A percentile compares a stretch with the other conserved stretches of the same genome.
Evolutionary conservation across 2,797 vertebrate species (phyloP).

Genomic region (Columba guinea): DNA sequence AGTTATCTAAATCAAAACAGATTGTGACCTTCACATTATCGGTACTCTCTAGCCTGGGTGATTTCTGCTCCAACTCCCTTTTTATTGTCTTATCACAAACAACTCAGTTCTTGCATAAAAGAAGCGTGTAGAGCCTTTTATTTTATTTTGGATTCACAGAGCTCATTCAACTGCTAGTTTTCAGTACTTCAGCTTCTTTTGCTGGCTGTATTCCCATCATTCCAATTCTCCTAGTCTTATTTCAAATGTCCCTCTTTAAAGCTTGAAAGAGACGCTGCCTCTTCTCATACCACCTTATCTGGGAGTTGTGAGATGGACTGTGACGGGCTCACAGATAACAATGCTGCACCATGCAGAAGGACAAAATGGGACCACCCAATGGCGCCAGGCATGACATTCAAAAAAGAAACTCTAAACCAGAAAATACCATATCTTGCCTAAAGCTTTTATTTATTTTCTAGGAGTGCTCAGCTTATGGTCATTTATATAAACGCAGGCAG

Average conservation of each 20-base stretch:
- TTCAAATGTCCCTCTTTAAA: background rate
- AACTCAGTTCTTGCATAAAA: background rate
- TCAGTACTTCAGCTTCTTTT: background rate
- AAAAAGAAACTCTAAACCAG: background rate
- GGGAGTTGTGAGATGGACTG: background rate
- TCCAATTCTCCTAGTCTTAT: background rate
- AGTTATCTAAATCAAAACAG: slow-evolving; percentile 26
- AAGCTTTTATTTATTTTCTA: background rate
- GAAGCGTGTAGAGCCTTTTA: background rate
- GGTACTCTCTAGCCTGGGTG: background rate
- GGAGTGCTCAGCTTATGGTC: background rate
- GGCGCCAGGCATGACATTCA: background rate
- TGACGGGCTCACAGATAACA: background rate
- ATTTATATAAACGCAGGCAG: background rate
- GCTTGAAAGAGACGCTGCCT: background rate
- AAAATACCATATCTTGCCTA: background rate
- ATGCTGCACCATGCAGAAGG: background rate
- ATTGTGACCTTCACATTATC: background rate
- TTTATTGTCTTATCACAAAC: background rate
- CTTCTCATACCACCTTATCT: background rate
- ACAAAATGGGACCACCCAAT: background rate
- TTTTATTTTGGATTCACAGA: background rate
- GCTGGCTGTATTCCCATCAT: background rate
- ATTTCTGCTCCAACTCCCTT: slow-evolving; percentile 10
- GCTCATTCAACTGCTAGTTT: background rate